Conservation (phyloP, 2,113 vertebrate species). For the Cranoglanis bouderius region DNA sequence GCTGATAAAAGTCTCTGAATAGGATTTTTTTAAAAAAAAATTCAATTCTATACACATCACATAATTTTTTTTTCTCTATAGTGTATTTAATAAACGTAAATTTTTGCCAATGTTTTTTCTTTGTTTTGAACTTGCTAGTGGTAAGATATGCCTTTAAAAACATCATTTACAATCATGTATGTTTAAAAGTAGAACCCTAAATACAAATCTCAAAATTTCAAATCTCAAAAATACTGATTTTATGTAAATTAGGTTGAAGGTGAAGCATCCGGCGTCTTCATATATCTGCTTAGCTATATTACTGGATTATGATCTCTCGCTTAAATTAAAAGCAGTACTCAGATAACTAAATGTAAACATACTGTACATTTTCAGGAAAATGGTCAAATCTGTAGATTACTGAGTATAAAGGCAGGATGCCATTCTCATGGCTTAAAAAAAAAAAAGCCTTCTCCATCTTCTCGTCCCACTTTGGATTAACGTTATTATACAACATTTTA, state of each 20-base stretch:
- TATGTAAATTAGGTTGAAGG: neutral
- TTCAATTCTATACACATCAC: neutral
- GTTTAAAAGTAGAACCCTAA: neutral
- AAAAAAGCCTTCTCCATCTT: neutral
- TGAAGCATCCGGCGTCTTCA: neutral
- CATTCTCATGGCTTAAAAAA: neutral
- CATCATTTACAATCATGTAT: neutral
- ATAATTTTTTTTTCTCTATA: neutral
- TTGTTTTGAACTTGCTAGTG: neutral
- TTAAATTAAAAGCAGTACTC: neutral
- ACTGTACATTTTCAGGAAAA: neutral
- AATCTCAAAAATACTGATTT: neutral
- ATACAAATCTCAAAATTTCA: neutral
- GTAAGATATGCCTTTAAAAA: neutral
- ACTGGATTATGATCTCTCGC: neutral
- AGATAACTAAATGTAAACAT: neutral
- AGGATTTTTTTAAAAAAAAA: neutral
- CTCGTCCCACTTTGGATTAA: neutral
- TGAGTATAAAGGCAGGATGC: neutral
- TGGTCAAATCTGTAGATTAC: neutral
- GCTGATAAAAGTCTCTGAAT: neutral
- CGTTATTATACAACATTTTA: neutral
- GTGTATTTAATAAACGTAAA: neutral
- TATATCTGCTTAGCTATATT: neutral
- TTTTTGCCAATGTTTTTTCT: neutral